Percentiles rank a stretch among this genome's conserved stretches.
phyloP scores from a whole-genome alignment of 2,113 vertebrate species.

The Acanthochromis polyacanthus region DNA sequence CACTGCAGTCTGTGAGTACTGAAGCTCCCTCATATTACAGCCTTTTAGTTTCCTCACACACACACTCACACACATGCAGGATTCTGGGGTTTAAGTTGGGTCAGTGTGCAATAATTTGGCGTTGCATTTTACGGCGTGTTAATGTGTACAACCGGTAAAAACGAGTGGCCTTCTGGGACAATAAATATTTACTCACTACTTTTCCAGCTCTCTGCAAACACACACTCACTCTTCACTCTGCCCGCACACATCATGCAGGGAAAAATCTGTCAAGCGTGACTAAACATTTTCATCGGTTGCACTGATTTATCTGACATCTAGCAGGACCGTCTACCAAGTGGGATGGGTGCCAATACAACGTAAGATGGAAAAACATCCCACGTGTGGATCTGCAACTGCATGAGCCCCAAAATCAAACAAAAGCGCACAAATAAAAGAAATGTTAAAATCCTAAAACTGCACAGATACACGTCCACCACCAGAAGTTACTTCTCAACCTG shows the following conservation, averaged over 20 bases:
- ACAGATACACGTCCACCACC: no score
- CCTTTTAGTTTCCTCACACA: neutral
- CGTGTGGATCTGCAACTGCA: no score
- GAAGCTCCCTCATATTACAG: neutral
- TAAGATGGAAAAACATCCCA: no score
- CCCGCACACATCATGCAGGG: neutral
- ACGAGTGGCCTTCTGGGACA: neutral
- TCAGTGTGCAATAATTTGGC: neutral
- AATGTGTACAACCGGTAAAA: conserved; percentile 8
- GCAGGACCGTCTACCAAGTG: no score
- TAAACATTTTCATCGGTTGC: no score
- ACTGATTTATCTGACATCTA: no score
- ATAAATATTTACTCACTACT: conserved; percentile 29
- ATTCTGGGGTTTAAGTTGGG: neutral
- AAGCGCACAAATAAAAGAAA: no score
- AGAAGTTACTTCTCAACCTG: no score
- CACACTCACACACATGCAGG: neutral
- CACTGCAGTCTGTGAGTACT: conserved; percentile 94
- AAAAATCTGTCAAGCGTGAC: no score
- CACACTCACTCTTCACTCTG: neutral
- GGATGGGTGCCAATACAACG: no score
- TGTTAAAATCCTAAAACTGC: no score
- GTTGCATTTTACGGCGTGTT: neutral
- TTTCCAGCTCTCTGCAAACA: neutral
- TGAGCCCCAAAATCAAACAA: no score